A percentile compares a stretch with the other conserved stretches of the same genome.
Evolutionary conservation across 1,140 invertebrate genomes (phyloP).

Genomic region (Hermatobates lingyangjiaoensis): DNA sequence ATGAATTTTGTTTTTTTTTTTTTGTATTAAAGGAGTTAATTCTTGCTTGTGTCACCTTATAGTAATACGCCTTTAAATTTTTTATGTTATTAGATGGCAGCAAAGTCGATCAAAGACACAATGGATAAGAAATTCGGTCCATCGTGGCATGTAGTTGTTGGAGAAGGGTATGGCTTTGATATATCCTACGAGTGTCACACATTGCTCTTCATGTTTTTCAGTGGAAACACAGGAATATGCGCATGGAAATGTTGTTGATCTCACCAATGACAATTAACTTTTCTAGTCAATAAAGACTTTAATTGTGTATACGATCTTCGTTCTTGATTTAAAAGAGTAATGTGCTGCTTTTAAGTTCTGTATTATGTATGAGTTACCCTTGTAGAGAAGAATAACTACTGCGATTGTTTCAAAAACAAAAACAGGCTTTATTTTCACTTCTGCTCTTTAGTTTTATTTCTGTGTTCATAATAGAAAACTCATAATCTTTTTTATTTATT

Average conservation of each 20-base stretch:
- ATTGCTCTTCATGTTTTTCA: conserved; percentile 81
- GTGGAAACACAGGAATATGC: conserved; percentile 69
- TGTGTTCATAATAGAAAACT: too few species aligned
- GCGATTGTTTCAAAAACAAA: too few species aligned
- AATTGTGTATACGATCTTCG: too few species aligned
- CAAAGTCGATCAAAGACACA: conserved; percentile 76
- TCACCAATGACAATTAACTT: too few species aligned
- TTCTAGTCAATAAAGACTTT: too few species aligned
- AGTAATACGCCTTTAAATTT: conserved; percentile 2
- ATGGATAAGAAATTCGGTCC: conserved; percentile 90
- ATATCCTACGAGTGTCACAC: conserved; percentile 78
- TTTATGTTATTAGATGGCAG: conserved; percentile 36
- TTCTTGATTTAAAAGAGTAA: too few species aligned
- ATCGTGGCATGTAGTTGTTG: conserved; percentile 80
- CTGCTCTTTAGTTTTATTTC: too few species aligned
- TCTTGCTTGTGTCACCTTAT: neutral
- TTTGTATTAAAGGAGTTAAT: neutral
- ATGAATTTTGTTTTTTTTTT: neutral
- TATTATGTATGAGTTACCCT: too few species aligned
- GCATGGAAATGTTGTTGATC: conserved; percentile 67
- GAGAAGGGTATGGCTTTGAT: conserved; percentile 85
- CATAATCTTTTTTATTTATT: too few species aligned
- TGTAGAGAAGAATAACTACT: too few species aligned
- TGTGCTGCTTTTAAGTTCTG: too few species aligned
- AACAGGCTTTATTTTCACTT: too few species aligned